phyloP scores from a whole-genome alignment of 2,888 invertebrate genomes.

The Xiphydria camelus region DNA sequence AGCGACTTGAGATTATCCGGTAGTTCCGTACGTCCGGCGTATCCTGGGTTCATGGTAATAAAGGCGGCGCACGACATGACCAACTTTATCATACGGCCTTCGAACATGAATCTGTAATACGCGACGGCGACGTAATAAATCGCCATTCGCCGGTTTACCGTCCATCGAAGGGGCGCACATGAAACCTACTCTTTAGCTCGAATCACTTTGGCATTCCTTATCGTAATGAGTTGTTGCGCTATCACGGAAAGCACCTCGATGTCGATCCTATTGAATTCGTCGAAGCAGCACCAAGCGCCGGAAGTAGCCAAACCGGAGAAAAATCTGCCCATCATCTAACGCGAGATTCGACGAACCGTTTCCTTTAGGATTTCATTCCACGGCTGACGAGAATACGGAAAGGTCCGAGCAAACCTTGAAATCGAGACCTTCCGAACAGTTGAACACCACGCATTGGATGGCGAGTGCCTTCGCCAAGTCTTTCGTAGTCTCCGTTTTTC shows the following conservation, averaged over 20 bases:
- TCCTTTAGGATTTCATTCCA: background rate
- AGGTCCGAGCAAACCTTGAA: slow-evolving; percentile 53
- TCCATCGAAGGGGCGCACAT: slow-evolving; percentile 32
- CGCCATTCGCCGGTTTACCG: background rate
- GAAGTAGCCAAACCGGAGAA: slow-evolving; percentile 88
- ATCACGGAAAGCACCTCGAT: slow-evolving; percentile 89
- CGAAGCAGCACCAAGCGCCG: slow-evolving; percentile 92
- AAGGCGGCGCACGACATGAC: slow-evolving; percentile 81
- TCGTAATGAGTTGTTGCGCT: slow-evolving; percentile 87
- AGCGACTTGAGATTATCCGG: slow-evolving; percentile 87
- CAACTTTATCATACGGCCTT: slow-evolving; percentile 84
- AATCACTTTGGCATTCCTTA: slow-evolving; percentile 81
- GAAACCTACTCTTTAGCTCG: slow-evolving; percentile 60
- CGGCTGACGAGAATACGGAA: background rate
- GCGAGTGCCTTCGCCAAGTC: slow-evolving; percentile 86
- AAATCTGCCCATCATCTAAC: slow-evolving; percentile 87
- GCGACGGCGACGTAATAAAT: slow-evolving; percentile 31
- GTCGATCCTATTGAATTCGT: slow-evolving; percentile 89
- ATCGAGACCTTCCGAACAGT: slow-evolving; percentile 81
- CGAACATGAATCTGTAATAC: slow-evolving; percentile 82
- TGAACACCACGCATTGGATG: slow-evolving; percentile 89
- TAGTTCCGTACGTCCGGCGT: slow-evolving; percentile 85
- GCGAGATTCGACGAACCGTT: background rate
- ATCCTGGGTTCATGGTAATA: slow-evolving; percentile 92
- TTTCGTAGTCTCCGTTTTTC: slow-evolving; percentile 90